Percentiles rank a stretch among this genome's conserved stretches.
phyloP scores from a whole-genome alignment of 2,888 invertebrate species.

The Priocnemis perturbator region DNA sequence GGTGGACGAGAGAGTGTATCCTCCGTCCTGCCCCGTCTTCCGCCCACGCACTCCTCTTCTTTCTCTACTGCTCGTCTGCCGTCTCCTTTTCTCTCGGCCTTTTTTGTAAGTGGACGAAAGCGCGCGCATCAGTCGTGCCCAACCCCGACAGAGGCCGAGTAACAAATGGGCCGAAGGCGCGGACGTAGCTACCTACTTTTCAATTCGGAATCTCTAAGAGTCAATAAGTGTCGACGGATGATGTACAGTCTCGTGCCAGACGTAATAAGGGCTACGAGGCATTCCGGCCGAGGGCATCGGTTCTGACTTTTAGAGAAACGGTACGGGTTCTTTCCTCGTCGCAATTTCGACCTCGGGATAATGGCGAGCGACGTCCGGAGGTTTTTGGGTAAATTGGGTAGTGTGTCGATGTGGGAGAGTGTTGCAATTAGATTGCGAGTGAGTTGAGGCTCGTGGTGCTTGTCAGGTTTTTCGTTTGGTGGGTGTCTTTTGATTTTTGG shows the following conservation, averaged over 20 bases:
- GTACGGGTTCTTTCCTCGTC: neutral
- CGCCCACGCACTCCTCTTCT: neutral
- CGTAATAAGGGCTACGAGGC: constrained; percentile 56
- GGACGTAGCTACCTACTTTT: constrained; percentile 66
- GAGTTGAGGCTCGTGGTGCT: no score
- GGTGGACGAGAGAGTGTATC: constrained; percentile 26
- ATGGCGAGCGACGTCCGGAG: no score
- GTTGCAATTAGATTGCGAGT: no score
- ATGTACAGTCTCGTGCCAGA: constrained; percentile 61
- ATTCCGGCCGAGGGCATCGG: no score
- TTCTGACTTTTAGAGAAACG: neutral
- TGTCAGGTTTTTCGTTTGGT: no score
- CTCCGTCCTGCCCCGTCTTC: neutral
- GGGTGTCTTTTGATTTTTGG: no score
- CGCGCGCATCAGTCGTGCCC: neutral
- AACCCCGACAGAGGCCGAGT: constrained; percentile 24
- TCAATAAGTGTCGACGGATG: constrained; percentile 75
- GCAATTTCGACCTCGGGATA: no score
- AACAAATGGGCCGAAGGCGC: constrained; percentile 51
- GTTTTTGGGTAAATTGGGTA: no score
- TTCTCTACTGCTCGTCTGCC: no score
- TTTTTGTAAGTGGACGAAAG: no score
- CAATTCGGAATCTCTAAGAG: constrained; percentile 70
- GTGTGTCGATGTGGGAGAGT: no score
- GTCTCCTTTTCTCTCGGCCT: constrained; percentile 13